Base-by-base conservation (phyloP, 2,113 vertebrate genomes). In the Tragelaphus strepsiceros region DNA sequence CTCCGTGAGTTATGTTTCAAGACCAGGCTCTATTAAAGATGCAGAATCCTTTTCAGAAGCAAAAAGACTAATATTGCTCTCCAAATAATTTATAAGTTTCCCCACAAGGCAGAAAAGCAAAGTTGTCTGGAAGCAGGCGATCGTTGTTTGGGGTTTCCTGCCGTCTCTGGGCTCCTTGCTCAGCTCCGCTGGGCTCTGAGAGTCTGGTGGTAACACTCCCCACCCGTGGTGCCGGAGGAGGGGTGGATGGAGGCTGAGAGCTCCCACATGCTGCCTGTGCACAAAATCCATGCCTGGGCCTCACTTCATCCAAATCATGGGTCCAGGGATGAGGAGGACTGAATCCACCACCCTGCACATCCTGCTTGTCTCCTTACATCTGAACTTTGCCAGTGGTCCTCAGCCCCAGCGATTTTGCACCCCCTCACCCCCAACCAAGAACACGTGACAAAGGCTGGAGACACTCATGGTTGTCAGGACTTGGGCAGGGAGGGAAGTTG, bases 1-100 rank as follows among this genome's bases (percentile, higher is more conserved):
- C 97, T 96, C 98, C 62, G 15, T 97, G 98, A 99, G 98, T 92
- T 98, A 98, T 77, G 98, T 97, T 97, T 96, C 98, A 98, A 97
- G 98, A 97, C 96, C 88, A 97, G 96, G 97, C 98, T 98, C 97
- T 91, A 92, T 97, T 98, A 98, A 95, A 98, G 97, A 98, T 95
- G 97, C 98, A 98, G 98, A 87, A 24, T 15, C 95, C 93, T 96
- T 93, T 86, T 94, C 96, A 91, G 98, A 97, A 95, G 97, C 95
- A 61, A 88, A 98, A 98, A 98, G 98, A 98, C 98, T 96, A 97
- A 98, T 93, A 71, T 59, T 64, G 94, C 97, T 97, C 94, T 97
- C 93, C 96, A 96, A 97, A 97, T 97, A 96, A 96, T 0, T 90
- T 54, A 96, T 49, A 97, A 71, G 92, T 92, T 98, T 97, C 97